phyloP scores from a whole-genome alignment of 2,113 vertebrate species.

The Panthera uncia region DNA sequence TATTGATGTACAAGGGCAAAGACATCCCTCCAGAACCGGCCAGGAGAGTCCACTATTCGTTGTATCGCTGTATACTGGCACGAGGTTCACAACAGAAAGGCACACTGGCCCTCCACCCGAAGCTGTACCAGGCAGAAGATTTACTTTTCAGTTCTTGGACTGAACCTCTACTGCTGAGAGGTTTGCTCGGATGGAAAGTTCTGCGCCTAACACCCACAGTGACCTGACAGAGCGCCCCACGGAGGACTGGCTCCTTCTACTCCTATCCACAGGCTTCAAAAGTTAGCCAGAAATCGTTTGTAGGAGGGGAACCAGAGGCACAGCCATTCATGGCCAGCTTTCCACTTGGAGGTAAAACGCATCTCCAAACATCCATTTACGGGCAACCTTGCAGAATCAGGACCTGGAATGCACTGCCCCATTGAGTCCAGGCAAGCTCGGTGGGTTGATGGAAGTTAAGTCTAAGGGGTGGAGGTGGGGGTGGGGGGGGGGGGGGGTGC shows the following conservation, averaged over 20 bases:
- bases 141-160: not conserved
- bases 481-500: accelerated
- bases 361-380: not conserved
- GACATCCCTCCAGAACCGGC: not conserved
- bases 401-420: not conserved
- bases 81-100: not conserved
- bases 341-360: not conserved
- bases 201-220: not conserved
- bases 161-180: not conserved
- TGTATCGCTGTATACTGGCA: accelerated
- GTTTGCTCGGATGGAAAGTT: not conserved
- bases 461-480: accelerated
- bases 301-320: not conserved
- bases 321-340: not conserved
- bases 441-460: not conserved
- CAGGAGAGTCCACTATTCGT: accelerated
- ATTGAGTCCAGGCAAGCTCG: not conserved
- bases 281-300: not conserved
- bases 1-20: not conserved
- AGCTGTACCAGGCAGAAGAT: not conserved
- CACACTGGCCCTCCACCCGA: not conserved
- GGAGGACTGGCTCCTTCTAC: not conserved
- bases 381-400: not conserved
- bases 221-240: not conserved
- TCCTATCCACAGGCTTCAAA: not conserved